These are phyloP conservation scores for Lottia gigantea DNA, from an alignment of 2,888 invertebrate species.

Conservation along the genomic window DNA sequence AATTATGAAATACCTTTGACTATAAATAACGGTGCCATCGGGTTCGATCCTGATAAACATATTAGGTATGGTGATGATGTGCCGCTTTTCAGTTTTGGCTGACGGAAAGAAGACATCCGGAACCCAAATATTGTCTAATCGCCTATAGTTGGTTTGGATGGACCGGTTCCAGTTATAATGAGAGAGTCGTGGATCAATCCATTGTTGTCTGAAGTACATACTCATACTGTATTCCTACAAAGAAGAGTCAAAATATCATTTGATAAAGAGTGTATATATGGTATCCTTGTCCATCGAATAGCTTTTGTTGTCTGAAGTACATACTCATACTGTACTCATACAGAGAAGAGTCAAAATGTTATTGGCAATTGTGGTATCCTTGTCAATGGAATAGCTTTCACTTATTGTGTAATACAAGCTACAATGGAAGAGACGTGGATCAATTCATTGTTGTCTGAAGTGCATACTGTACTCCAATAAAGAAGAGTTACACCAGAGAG, in stretches of 20 bases:
- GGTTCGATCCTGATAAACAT: conserved; percentile 36
- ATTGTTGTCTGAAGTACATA: conserved; percentile 38
- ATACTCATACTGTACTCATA: conserved; percentile 41
- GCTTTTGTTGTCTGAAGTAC: conserved; percentile 33
- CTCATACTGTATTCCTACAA: conserved; percentile 39
- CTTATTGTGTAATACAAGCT: neutral
- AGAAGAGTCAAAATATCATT: neutral
- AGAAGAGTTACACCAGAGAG: too few species aligned
- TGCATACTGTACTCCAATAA: conserved; percentile 40
- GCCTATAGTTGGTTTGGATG: conserved; percentile 25
- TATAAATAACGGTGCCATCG: conserved; percentile 38
- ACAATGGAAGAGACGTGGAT: conserved; percentile 31
- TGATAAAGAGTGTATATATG: too few species aligned
- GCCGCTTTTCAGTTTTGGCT: conserved; percentile 33
- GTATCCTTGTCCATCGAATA: too few species aligned
- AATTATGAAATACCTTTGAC: conserved; percentile 41
- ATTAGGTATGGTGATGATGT: conserved; percentile 41
- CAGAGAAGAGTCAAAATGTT: neutral
- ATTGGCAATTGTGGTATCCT: too few species aligned
- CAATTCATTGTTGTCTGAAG: conserved; percentile 37
- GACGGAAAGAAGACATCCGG: conserved; percentile 42
- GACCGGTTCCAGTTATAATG: conserved; percentile 20
- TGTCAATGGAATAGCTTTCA: too few species aligned
- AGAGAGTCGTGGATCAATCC: conserved; percentile 35
- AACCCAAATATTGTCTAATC: conserved; percentile 35